phyloP scores from a whole-genome alignment of 2,797 vertebrate species.

The Ctenopoma kingsleyae region DNA sequence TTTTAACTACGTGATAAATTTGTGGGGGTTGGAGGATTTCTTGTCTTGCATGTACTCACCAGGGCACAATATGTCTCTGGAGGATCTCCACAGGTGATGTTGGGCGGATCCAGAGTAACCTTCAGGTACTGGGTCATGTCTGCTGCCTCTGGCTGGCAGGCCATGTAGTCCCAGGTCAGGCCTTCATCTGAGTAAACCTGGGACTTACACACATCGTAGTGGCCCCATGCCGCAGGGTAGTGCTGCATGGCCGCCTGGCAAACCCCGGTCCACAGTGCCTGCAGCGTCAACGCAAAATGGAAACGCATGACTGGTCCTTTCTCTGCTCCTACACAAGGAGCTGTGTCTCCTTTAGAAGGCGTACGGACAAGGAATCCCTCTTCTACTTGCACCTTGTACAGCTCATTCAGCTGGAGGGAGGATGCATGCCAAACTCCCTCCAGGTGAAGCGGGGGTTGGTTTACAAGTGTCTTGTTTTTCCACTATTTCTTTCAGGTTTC shows the following conservation, averaged over 20 bases:
- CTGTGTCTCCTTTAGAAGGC: conserved; percentile 41
- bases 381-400: conserved; percentile 46
- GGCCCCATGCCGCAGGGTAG: conserved; percentile 95
- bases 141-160: conserved; percentile 96
- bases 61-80: conserved; percentile 97
- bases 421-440: conserved; percentile 82
- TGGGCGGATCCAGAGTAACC: conserved; percentile 94
- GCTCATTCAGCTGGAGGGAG: conserved; percentile 63
- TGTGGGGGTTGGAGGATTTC: too few species aligned
- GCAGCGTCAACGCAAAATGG: conserved; percentile 90
- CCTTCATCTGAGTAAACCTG: conserved; percentile 95
- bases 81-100: conserved; percentile 98
- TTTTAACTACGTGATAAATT: background rate
- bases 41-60: conserved; percentile 86
- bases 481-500: conserved; percentile 34
- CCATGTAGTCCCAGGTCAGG: conserved; percentile 98
- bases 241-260: conserved; percentile 91
- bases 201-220: conserved; percentile 98
- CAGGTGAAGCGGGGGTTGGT: conserved; percentile 36
- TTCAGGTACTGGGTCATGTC: conserved; percentile 97
- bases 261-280: conserved; percentile 91
- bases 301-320: conserved; percentile 88
- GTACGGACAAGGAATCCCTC: conserved; percentile 41
- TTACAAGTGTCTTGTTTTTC: conserved; percentile 18
- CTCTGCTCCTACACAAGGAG: conserved; percentile 43